Conservation (phyloP, 53 echinoderm and acorn worm genomes). For the Temnopleurus reevesii region DNA sequence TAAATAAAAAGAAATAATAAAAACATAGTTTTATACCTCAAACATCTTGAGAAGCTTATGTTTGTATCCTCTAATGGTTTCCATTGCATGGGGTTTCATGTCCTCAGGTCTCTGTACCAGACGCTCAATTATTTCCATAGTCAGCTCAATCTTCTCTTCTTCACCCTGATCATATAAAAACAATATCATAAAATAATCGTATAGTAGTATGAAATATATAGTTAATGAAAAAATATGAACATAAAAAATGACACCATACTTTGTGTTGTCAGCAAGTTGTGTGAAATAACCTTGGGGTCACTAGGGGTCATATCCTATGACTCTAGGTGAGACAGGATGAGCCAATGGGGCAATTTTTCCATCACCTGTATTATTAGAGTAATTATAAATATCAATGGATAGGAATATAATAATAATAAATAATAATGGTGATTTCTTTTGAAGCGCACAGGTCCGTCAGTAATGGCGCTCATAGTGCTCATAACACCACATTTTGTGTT, state of each 20-base stretch:
- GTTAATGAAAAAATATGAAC: not conserved
- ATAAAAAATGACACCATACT: not conserved
- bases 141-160: conserved; percentile 77
- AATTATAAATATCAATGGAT: too few species aligned
- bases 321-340: too few species aligned
- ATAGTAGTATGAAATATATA: not conserved
- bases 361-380: too few species aligned
- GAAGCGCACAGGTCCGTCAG: too few species aligned
- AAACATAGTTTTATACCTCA: too few species aligned
- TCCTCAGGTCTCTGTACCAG: conserved; percentile 97
- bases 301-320: not conserved
- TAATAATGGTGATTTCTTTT: too few species aligned
- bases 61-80: conserved; percentile 78
- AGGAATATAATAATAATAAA: too few species aligned
- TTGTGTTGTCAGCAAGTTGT: too few species aligned
- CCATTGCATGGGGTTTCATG: conserved; percentile 70
- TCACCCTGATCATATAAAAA: conserved; percentile 64
- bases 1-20: too few species aligned
- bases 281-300: too few species aligned
- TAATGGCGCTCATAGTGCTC: too few species aligned
- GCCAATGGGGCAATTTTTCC: not conserved
- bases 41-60: conserved; percentile 90
- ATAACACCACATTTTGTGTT: not conserved
- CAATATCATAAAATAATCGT: not conserved
- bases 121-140: conserved; percentile 86